Base-by-base conservation (phyloP, 92 coral and sea anemone genomes). In the Epizoanthus scotinus region DNA sequence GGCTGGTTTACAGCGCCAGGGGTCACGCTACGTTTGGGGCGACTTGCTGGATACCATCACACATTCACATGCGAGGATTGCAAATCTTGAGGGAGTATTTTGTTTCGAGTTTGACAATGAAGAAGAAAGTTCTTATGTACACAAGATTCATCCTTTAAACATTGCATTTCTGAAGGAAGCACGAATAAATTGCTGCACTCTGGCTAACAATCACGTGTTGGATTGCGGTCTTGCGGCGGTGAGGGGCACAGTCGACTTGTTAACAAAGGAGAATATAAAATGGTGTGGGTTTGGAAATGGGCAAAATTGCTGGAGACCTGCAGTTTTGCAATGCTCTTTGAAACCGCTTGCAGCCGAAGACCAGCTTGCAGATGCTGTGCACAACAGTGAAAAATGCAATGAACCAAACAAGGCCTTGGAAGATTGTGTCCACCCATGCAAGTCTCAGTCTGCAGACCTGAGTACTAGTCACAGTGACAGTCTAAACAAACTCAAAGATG, bases 271-370 rank as follows among this genome's bases (percentile, higher is more conserved):
- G 81, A 75, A 58, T 22, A 75, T 75, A 58, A 60, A 75, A 17
- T 75, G 81, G 68, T 75, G 81, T 75, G 81, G 81, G 8, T 75
- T 75, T 60, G 81, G 81, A 58, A 75, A 59, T 22, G 40, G 47
- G 5, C 42, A 58, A 75, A 58, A 75, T 34, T 75, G 81, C 15
- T 75, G 81, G 81, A 75, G 53, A 14, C 81, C 81, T 12, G 81
- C 68, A 58, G 15, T 75, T 20, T 14, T 75, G 66, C 60, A 36
- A 17, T n/a, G 63, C 19, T n/a, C 10, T 10, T 36, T 59, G 25
- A 75, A 19, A 8, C 24, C 36, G 59, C 8, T 12, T 20, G 14
- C 27, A 58, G 24, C 7, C 6, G 25, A 36, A 57, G 81, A 58
- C 3, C 54, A 0, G 7, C 5, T 13, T 36, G 53, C 47, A 59